phyloP scores from a whole-genome alignment of 2,888 invertebrate species.

The Hydroisotoma schaefferi region DNA sequence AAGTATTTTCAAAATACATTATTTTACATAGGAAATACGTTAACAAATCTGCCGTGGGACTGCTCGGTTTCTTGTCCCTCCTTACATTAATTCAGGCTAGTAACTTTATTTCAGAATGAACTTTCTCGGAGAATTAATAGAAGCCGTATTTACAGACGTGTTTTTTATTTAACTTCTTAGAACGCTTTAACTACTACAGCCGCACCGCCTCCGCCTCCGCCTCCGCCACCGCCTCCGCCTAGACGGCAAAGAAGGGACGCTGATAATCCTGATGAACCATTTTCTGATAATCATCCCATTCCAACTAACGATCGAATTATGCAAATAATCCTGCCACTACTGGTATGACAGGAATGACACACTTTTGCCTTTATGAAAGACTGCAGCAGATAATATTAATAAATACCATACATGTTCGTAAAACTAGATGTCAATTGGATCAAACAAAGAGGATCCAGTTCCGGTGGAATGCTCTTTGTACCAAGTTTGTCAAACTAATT shows the following conservation, averaged over 20 bases:
- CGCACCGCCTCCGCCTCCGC: background rate
- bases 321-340: background rate
- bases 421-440: background rate
- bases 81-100: conserved; percentile 5
- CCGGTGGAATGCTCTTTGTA: background rate
- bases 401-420: background rate
- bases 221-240: background rate
- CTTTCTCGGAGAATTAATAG: background rate
- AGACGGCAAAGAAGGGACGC: background rate
- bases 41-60: conserved; percentile 11
- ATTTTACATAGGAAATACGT: conserved; percentile 7
- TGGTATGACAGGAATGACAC: background rate
- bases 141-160: background rate
- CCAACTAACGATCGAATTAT: background rate
- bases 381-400: no score
- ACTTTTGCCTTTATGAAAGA: no score
- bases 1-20: no score
- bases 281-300: background rate
- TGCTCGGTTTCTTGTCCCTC: conserved; percentile 12
- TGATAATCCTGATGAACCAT: background rate
- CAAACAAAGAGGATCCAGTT: background rate
- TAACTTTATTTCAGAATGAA: background rate
- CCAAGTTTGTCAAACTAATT: conserved; percentile 8
- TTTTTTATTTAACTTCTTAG: background rate
- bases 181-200: background rate